Evolutionary conservation across 2,888 invertebrate genomes (phyloP), one percentile per base, ranked within the genome.

Genomic region (Oxyteleia sp.): DNA sequence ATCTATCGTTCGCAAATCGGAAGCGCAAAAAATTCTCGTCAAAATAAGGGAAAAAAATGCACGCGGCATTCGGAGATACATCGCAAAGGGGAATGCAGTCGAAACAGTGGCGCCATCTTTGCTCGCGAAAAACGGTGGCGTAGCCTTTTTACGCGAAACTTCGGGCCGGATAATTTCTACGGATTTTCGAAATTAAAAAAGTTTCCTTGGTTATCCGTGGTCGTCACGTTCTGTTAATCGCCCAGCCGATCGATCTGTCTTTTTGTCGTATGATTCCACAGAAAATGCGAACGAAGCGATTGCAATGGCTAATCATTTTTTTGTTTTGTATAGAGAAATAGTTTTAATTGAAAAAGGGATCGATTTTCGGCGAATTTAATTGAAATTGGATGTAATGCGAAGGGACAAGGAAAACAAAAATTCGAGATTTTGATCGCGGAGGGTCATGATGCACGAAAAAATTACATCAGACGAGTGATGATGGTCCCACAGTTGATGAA

Each of bases 171-270:
- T 90, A 89, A 90, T 91, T 91, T 90, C 86, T 84, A 81, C 86
- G 87, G 86, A 89, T 88, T 88, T 86, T 89, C 87, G 87, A 90
- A 90, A 91, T 91, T 90, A 89, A 91, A 90, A 90, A 90, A 90
- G 88, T 90, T 90, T 87, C 49, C 57, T 51, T 51, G 72, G 51
- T 74, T 61, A 59, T 66, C 43, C 51, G 55, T 47, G 61, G 55
- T 63, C 49, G 61, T 61, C 74, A 81, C 61, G 74, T 81, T 81
- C 66, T 51, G 72, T 53, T 68, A 81, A 81, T 68, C 66, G 66
- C 38, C 47, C 26, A 26, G 26, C 13, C 41, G 55, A 71, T 71
- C 59, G 71, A 79, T 79, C 47, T 55, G 71, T 71, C 63, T 79
- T 79, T 79, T 79, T 69, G 32, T 68, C 43, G 45, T 47, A 15